Evolutionary conservation across 2,797 vertebrate genomes (phyloP).

Genomic region (Macrochelys suwanniensis): DNA sequence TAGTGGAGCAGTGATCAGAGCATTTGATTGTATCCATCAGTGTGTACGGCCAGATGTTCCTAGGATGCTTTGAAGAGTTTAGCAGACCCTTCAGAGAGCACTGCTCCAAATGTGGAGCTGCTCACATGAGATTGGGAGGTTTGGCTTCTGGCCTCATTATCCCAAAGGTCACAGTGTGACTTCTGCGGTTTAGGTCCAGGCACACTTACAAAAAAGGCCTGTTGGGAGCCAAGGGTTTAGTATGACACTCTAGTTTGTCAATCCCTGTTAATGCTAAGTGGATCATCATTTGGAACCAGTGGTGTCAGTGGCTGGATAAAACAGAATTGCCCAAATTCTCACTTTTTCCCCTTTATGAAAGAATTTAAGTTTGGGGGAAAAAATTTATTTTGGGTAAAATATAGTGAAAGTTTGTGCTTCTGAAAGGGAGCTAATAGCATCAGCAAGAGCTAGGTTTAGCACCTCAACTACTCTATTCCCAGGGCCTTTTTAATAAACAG

Average conservation of each 20-base stretch:
- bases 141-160: neutral
- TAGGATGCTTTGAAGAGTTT: neutral
- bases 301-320: neutral
- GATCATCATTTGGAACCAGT: neutral
- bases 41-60: neutral
- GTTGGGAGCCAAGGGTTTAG: neutral
- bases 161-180: neutral
- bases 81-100: neutral
- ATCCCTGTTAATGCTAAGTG: neutral
- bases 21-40: neutral
- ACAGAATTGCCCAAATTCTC: neutral
- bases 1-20: neutral
- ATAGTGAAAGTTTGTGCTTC: neutral
- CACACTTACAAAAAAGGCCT: neutral
- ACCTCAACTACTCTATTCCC: neutral
- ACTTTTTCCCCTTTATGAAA: neutral
- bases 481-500: neutral
- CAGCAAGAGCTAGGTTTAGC: neutral
- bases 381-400: neutral
- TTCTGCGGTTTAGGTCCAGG: neutral
- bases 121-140: neutral
- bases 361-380: neutral
- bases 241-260: neutral
- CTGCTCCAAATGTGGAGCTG: neutral
- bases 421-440: neutral